Base-by-base conservation (phyloP, 2,797 vertebrate species). In the Lateolabrax maculatus region DNA sequence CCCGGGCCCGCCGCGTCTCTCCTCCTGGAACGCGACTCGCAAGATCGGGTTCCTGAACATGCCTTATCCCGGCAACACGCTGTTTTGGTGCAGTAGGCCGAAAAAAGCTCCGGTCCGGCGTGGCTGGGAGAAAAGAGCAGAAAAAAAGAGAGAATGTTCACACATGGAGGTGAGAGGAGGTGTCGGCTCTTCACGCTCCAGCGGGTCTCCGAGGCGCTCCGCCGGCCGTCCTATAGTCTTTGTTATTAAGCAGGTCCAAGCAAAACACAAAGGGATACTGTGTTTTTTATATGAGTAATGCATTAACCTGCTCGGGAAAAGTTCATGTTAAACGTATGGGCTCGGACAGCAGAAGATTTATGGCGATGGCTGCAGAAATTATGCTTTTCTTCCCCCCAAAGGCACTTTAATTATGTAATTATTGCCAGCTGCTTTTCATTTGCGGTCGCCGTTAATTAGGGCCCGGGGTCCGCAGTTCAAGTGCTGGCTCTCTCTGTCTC, bases 371-470 rank as follows among this genome's bases (percentile, higher is more conserved):
- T 96, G 90, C 92, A 96, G 96, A 98, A 99, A 99, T 99, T 96
- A 98, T 97, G 96, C 96, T 96, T 96, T 95, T 94, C 96, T 96
- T 95, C 87, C 95, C 94, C 95, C 97, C 94, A 96, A 95, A 96
- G 96, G 96, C 95, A 96, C 96, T 98, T 97, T 97, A 97, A 98
- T 96, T 97, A 97, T 97, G 96, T 98, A 99, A 99, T 99, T 98
- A 98, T 96, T 97, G 94, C 94, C 98, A 98, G 96, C 96, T 98
- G 97, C 93, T 97, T 97, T 96, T 96, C 95, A 95, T 97, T 97
- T 97, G 92, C 90, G 94, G 94, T 91, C 79, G 89, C 88, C 90
- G 94, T 97, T 99, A 98, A 99, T 98, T 97, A 98, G 96, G 93
- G 93, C 83, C 90, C 83, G 87, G 93, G 85, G 94, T 96, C 95